phyloP scores from a whole-genome alignment of 2,888 invertebrate genomes.

The Antitype chi region DNA sequence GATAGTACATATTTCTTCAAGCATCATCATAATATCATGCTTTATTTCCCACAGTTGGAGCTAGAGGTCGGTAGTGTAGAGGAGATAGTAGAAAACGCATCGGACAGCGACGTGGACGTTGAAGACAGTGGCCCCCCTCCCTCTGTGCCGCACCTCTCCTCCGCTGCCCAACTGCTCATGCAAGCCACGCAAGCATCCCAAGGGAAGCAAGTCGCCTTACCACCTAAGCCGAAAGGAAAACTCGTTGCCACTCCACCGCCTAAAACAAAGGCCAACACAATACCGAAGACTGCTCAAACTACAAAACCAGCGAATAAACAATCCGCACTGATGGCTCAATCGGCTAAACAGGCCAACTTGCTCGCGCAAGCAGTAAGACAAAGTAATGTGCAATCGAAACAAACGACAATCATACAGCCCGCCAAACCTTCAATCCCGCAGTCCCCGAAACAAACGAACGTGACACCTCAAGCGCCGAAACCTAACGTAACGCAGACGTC shows the following conservation, averaged over 20 bases:
- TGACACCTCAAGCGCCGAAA: constrained; percentile 55
- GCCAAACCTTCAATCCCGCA: constrained; percentile 61
- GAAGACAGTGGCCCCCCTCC: constrained; percentile 78
- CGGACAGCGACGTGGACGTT: constrained; percentile 87
- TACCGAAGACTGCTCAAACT: constrained; percentile 62
- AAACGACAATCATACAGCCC: constrained; percentile 48
- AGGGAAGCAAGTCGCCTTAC: constrained; percentile 71
- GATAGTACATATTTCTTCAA: not conserved
- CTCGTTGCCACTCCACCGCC: constrained; percentile 71
- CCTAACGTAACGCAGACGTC: constrained; percentile 43
- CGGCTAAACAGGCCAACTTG: constrained; percentile 78
- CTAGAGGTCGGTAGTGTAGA: constrained; percentile 78
- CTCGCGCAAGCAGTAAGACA: constrained; percentile 76
- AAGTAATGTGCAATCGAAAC: constrained; percentile 68
- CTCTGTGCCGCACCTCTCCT: constrained; percentile 77
- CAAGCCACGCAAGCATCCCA: constrained; percentile 81
- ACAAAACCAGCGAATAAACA: constrained; percentile 65
- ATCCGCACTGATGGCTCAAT: constrained; percentile 76
- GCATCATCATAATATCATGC: not conserved
- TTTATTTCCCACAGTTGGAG: constrained; percentile 73
- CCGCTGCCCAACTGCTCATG: constrained; percentile 83
- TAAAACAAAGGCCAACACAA: constrained; percentile 69
- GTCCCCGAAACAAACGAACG: constrained; percentile 61
- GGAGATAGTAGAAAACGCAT: constrained; percentile 79
- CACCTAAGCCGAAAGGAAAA: constrained; percentile 73